These are phyloP conservation scores for Lagenorhynchus albirostris DNA, from an alignment of 2,113 vertebrate species.

Conservation along the genomic window DNA sequence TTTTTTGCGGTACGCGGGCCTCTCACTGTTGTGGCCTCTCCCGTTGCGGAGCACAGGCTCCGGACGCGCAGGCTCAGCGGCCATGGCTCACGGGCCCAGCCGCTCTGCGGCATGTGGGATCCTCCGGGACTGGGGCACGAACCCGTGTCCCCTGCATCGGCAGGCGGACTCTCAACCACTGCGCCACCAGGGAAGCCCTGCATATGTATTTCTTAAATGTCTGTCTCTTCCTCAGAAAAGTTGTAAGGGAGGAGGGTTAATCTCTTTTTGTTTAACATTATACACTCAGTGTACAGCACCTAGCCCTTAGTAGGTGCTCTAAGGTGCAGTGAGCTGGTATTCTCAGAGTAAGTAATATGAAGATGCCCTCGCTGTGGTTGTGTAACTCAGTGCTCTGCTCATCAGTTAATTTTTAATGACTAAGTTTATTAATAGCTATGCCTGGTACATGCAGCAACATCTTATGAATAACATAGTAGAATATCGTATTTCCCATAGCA, in stretches of 20 bases:
- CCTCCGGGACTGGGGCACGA: rapidly evolving
- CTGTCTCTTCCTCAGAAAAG: not conserved
- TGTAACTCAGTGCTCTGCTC: not conserved
- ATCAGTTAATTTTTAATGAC: not conserved
- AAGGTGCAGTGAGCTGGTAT: not conserved
- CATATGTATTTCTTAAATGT: not conserved
- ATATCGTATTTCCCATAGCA: not conserved
- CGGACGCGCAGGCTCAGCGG: too few species aligned
- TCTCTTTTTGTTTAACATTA: not conserved
- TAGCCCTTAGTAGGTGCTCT: not conserved
- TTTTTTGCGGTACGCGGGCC: too few species aligned
- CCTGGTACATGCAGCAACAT: not conserved
- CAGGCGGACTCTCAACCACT: too few species aligned
- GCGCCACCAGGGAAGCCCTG: not conserved
- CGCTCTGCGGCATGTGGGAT: too few species aligned
- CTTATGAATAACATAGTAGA: not conserved
- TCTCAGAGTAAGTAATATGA: not conserved
- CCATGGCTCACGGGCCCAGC: too few species aligned
- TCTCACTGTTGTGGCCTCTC: too few species aligned
- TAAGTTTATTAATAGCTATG: too few species aligned
- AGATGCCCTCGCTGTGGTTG: not conserved
- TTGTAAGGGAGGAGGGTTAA: not conserved
- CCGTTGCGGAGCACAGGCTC: too few species aligned
- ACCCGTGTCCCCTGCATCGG: too few species aligned
- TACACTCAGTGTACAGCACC: not conserved